Evolutionary conservation across 2,888 invertebrate species (phyloP), one percentile per base, ranked within the genome.

Genomic region (Diplolepis rosae): DNA sequence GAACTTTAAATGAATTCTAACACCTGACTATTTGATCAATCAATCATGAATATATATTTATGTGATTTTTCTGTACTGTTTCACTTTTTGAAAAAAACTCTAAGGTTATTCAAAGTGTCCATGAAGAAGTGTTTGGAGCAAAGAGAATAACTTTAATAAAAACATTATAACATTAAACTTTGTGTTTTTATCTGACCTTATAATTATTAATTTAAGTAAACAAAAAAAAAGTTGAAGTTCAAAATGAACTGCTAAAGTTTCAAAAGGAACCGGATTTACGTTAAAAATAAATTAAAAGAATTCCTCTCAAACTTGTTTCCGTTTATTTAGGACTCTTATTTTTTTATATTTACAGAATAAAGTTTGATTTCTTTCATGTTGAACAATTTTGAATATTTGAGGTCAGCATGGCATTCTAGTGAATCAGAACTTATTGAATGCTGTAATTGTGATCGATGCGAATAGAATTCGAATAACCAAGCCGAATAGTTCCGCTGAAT

Each of bases 401-500:
- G 9, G 18, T 18, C 15, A 18, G 15, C 18, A 9, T 18, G 2
- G 18, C 18, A 45, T 4, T 24, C 13, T 15, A 22, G 13, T 22
- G 7, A 35, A 39, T 27, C 35, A 7, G 24, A 61, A 61, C 24
- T 24, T 27, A 61, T 61, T 22, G 39, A 22, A 39, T 61, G 24
- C 13, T 45, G 45, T 45, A 3, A 45, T 45, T 18, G 45, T n/a
- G 18, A 45, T 45, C 18, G 9, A 61, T 24, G 11, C 35, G 4
- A 35, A 56, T 56, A 32, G 22, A 24, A 56, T 56, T 61, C 7
- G 35, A 39, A 35, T 61, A 61, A 39, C 56, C 35, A 35, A 35
- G 56, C 56, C 56, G n/a, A 39, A 30, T 35, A 56, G 56, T 32
- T 15, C 27, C n/a, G n/a, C n/a, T 52, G 28, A 52, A 52, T 52